A percentile compares a stretch with the other conserved stretches of the same genome.
Conservation (phyloP, 2,113 vertebrate species). For the Tylochromis polylepis region DNA sequence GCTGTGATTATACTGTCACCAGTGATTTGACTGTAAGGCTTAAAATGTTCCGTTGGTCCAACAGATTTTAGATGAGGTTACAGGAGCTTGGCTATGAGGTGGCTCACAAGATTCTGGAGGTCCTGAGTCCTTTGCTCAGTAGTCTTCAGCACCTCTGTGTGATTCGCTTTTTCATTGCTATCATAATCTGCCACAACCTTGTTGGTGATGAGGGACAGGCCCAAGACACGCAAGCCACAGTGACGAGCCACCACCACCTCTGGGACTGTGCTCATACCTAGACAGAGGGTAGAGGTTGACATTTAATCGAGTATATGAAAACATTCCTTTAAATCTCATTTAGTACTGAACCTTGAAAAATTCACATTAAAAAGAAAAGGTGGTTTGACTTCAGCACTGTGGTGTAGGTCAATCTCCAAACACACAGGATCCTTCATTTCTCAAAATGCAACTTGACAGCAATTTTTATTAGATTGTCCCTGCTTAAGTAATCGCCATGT, state of each 20-base stretch:
- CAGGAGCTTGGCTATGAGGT: slow-evolving; percentile 55
- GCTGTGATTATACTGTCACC: neutral
- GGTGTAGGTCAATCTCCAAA: neutral
- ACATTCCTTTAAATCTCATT: neutral
- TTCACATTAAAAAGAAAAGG: neutral
- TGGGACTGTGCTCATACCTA: slow-evolving; percentile 80
- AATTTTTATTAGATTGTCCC: neutral
- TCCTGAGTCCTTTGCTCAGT: slow-evolving; percentile 33
- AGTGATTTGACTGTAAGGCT: neutral
- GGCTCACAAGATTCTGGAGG: slow-evolving; percentile 64
- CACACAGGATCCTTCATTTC: neutral
- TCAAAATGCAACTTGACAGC: neutral
- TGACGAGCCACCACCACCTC: slow-evolving; percentile 78
- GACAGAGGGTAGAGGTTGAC: neutral
- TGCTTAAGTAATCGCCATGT: neutral
- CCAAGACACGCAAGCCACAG: slow-evolving; percentile 73
- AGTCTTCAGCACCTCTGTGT: slow-evolving; percentile 67
- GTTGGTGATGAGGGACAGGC: slow-evolving; percentile 79
- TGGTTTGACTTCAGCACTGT: neutral
- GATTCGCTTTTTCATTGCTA: slow-evolving; percentile 59
- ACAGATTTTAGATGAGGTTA: neutral
- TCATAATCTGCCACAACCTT: slow-evolving; percentile 69
- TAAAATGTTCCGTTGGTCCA: neutral
- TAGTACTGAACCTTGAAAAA: neutral
- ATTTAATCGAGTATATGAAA: neutral